phyloP scores from a whole-genome alignment of 2,113 vertebrate species.

The Nothoprocta pentlandii region DNA sequence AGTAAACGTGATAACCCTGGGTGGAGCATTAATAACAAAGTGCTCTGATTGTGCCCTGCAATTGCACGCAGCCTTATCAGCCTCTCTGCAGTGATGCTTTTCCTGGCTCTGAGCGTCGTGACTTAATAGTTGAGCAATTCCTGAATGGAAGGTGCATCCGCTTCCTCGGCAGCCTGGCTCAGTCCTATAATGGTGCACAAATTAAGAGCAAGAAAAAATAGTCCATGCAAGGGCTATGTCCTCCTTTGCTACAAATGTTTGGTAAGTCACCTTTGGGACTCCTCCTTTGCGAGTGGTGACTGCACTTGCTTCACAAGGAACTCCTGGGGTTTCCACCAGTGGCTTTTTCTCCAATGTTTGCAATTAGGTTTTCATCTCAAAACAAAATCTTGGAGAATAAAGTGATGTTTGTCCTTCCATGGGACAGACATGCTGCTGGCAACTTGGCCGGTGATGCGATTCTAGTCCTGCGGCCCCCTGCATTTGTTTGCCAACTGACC shows the following conservation, averaged over 20 bases:
- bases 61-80: constrained; percentile 4
- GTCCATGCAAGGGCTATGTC: not conserved
- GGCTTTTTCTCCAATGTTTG: not conserved
- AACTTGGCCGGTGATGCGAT: not conserved
- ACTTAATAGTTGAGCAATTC: not conserved
- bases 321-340: fast-evolving
- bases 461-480: not conserved
- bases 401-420: not conserved
- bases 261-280: too few species aligned
- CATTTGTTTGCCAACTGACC: not conserved
- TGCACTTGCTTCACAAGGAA: not conserved
- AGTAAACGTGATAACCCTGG: not conserved
- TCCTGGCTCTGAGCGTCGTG: not conserved
- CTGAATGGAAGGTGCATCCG: not conserved
- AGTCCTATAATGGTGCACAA: not conserved
- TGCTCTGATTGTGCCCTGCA: not conserved
- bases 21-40: not conserved
- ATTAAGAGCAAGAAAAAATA: not conserved
- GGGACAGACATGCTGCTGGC: not conserved
- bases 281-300: too few species aligned
- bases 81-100: not conserved
- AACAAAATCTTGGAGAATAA: not conserved
- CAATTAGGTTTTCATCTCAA: not conserved
- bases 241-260: fast-evolving
- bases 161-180: not conserved